A percentile compares a stretch with the other conserved stretches of the same genome.
phyloP scores from a whole-genome alignment of 2,113 vertebrate genomes.

The Caretta caretta region DNA sequence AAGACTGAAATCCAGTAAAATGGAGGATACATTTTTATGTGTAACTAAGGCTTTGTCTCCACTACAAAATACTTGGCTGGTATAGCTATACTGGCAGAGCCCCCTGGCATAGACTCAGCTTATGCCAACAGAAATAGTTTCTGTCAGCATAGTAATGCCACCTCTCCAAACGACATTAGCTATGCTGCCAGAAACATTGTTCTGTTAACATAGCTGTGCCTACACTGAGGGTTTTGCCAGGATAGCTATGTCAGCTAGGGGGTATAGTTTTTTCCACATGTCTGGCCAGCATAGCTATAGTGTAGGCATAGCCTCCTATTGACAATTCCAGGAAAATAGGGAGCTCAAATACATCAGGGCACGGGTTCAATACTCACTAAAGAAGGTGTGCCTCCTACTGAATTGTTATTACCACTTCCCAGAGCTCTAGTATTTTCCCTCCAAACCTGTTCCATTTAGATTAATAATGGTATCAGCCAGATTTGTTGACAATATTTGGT shows the following conservation, averaged over 20 bases:
- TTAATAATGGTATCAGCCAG: neutral
- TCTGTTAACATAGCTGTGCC: neutral
- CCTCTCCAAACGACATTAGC: neutral
- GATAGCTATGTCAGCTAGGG: neutral
- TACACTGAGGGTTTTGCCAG: neutral
- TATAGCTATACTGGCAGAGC: neutral
- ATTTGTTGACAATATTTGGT: accelerated
- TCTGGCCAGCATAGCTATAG: neutral
- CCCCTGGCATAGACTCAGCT: neutral
- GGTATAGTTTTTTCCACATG: neutral
- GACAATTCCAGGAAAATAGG: neutral
- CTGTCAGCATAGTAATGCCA: neutral
- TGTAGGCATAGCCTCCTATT: neutral
- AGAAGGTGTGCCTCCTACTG: accelerated
- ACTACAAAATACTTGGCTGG: neutral
- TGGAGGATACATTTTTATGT: neutral
- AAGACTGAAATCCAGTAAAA: neutral
- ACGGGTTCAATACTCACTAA: neutral
- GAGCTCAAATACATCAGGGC: neutral
- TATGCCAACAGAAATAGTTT: neutral
- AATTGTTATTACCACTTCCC: neutral
- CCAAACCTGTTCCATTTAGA: accelerated
- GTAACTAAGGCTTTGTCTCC: neutral
- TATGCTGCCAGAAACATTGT: neutral
- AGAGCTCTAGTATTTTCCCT: neutral